phyloP scores from a whole-genome alignment of 53 echinoderm and acorn worm genomes.

The Holothuria scabra region DNA sequence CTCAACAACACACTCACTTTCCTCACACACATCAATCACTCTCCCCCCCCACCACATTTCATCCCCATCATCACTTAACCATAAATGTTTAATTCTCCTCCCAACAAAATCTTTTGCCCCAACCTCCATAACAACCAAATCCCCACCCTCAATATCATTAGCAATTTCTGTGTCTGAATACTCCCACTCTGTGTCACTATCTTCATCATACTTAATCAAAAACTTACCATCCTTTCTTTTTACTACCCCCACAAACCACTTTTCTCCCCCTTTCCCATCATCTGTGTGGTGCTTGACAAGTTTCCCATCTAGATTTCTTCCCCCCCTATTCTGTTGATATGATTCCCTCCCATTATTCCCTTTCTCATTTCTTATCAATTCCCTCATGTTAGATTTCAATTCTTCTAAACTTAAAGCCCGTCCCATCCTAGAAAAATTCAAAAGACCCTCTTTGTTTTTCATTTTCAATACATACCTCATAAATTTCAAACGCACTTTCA shows the following conservation, averaged over 20 bases:
- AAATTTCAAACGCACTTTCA: background rate
- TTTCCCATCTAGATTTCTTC: background rate
- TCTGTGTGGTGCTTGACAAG: background rate
- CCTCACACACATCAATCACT: slow-evolving; percentile 16
- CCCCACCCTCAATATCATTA: background rate
- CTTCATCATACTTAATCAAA: background rate
- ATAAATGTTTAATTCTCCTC: background rate
- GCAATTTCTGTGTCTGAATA: background rate
- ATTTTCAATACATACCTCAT: background rate
- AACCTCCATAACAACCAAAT: background rate
- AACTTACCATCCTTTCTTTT: background rate
- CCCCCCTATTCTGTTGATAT: no score
- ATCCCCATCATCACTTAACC: slow-evolving; percentile 3
- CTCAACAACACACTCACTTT: background rate
- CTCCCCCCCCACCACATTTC: slow-evolving; percentile 20
- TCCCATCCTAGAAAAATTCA: no score
- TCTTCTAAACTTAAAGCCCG: no score
- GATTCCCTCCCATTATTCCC: no score
- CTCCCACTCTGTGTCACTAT: background rate
- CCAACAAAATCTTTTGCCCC: background rate
- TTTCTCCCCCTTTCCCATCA: background rate
- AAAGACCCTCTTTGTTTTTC: slow-evolving; percentile 5
- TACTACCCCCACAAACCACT: background rate
- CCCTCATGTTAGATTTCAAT: no score
- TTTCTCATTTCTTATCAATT: no score